Evolutionary conservation across 1,140 invertebrate genomes (phyloP).

Genomic region (Drosophila varians): DNA sequence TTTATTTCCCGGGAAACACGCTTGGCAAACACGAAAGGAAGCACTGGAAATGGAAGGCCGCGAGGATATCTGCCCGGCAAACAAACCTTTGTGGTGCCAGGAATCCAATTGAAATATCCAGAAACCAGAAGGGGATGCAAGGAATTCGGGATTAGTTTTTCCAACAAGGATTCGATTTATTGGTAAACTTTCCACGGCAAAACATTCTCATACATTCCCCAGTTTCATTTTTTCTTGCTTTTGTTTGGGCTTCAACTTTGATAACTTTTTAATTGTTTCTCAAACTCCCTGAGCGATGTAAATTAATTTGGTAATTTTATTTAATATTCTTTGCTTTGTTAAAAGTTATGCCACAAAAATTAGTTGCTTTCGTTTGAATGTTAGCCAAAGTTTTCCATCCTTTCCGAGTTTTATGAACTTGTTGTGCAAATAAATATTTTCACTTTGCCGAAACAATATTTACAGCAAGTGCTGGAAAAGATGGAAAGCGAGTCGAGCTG

Average conservation of each 20-base stretch:
- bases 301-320: slow-evolving; percentile 53
- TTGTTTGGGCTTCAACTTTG: slow-evolving; percentile 4
- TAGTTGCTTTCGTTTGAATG: slow-evolving; percentile 21
- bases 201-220: neutral
- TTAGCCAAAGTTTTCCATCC: slow-evolving; percentile 17
- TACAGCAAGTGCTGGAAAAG: slow-evolving; percentile 2
- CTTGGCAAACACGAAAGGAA: slow-evolving; percentile 8
- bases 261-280: slow-evolving; percentile 48
- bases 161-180: slow-evolving; percentile 38
- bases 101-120: slow-evolving; percentile 35
- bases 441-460: slow-evolving; percentile 3
- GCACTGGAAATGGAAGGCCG: slow-evolving; percentile 15
- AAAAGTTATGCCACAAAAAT: slow-evolving; percentile 24
- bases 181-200: slow-evolving; percentile 33
- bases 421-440: slow-evolving; percentile 26
- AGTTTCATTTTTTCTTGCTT: neutral
- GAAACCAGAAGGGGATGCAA: neutral
- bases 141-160: slow-evolving; percentile 24
- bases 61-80: slow-evolving; percentile 25
- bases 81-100: slow-evolving; percentile 37
- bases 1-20: slow-evolving; percentile 18
- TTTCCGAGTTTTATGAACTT: neutral
- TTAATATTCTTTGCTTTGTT: slow-evolving; percentile 25
- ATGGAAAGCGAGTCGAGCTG: neutral
- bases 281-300: slow-evolving; percentile 12